Percentiles rank a stretch among this genome's conserved stretches.
phyloP scores from a whole-genome alignment of 1,140 invertebrate species.

The Goniozus legneri region DNA sequence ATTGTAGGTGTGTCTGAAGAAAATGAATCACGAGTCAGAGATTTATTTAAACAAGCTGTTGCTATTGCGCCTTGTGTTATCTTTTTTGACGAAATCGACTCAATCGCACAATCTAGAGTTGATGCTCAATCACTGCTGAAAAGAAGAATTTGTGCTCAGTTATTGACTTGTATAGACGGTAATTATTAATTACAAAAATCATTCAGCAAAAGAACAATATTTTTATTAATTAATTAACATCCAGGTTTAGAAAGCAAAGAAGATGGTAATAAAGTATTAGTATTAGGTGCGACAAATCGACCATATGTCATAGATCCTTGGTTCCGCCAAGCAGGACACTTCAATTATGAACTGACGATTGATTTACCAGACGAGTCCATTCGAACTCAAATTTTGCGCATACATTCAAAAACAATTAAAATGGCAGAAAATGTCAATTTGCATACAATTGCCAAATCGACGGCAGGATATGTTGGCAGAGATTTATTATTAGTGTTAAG shows the following conservation, averaged over 20 bases:
- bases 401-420: constrained; percentile 66
- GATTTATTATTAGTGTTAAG: constrained; percentile 84
- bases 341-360: constrained; percentile 90
- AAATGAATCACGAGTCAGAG: no score
- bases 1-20: constrained; percentile 83
- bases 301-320: no score
- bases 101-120: constrained; percentile 81
- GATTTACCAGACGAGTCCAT: constrained; percentile 88
- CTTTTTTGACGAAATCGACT: constrained; percentile 95
- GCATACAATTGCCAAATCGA: constrained; percentile 71
- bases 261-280: no score
- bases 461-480: constrained; percentile 95
- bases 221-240: constrained; percentile 6
- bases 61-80: constrained; percentile 75
- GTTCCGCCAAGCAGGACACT: no score
- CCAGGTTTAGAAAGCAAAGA: constrained; percentile 63
- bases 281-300: no score
- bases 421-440: constrained; percentile 70
- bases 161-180: no score
- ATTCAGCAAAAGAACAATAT: not conserved
- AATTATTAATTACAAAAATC: no score
- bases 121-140: constrained; percentile 93
- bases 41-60: no score
- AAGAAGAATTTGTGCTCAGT: constrained; percentile 87
- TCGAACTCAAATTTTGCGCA: constrained; percentile 70